Base-by-base conservation (phyloP, 30 jellyfish, hydroid and myxozoan species). In the Hydractinia echinata region DNA sequence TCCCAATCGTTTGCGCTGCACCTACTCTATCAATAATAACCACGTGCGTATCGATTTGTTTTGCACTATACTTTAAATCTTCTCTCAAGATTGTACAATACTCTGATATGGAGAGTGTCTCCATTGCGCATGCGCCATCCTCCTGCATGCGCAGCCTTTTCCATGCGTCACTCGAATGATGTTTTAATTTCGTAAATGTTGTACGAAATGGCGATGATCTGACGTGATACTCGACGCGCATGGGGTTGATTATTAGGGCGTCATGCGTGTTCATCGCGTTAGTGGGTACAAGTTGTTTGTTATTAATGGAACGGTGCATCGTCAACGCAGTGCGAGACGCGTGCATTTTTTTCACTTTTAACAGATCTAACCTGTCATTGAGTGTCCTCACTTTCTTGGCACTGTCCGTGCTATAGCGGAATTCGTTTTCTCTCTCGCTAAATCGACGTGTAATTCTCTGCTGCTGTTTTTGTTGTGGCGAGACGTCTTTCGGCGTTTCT, bases 311-410 rank as follows among this genome's bases (percentile, higher is more conserved):
- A 10, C 96, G 83, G 66, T 83, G 96, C 19, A 88, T 15, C 83
- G 83, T 73, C 80, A 88, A 76, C 15, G 90, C 78, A 5, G 92
- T 79, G 30, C 94, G 89, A 10, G 96, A 88, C 14, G 94, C 89
- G 73, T 71, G 85, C 74, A 78, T 15, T 77, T 66, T 81, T 77
- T 80, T 77, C 20, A 66, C 82, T 51, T 58, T 67, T 53, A 74
- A 64, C 51, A 64, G 19, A 13, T 64, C 74, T 7, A 64, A 9
- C 74, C 19, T 64, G 10, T 64, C 39, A 4, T 4, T 51, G 9
- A 51, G 8, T 6, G 39, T 64, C 18, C 74, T 7, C 19, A 30
- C 44, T 30, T 30, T 30, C 44, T 30, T 30, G 1, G 44, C 44
- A 30, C 44, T 30, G 44, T 30, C 44, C 44, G 44, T 30, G 44